Percentiles rank a stretch among this genome's conserved stretches.
phyloP scores from a whole-genome alignment of 2,888 invertebrate genomes.

The Eupeodes luniger region DNA sequence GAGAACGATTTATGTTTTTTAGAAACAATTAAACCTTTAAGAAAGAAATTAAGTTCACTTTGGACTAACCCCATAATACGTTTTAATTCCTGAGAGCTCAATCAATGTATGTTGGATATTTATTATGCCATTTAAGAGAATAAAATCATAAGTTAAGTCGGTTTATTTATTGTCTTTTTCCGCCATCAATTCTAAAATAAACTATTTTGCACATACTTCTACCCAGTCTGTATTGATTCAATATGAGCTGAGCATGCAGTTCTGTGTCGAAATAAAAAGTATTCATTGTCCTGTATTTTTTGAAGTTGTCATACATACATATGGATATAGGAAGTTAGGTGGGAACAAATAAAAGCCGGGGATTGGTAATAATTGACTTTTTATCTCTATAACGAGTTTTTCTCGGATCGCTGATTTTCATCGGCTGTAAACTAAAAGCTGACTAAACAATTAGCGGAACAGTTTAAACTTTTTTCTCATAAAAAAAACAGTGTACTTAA shows the following conservation, averaged over 20 bases:
- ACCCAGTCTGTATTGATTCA: background rate
- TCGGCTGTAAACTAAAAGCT: background rate
- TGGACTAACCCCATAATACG: no score
- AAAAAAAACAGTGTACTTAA: background rate
- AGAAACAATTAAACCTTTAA: no score
- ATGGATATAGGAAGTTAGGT: background rate
- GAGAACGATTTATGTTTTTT: no score
- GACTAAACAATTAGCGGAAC: background rate
- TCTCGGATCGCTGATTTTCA: constrained; percentile 1
- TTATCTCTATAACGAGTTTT: constrained; percentile 22
- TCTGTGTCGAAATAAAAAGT: background rate
- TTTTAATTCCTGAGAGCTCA: no score
- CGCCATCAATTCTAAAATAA: no score
- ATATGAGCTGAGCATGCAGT: background rate
- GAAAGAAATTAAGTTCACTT: no score
- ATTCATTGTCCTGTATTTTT: background rate
- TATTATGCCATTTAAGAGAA: no score
- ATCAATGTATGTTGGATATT: no score
- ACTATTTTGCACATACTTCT: background rate
- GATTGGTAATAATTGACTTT: constrained; percentile 11
- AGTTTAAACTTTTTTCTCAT: background rate
- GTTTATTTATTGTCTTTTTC: no score
- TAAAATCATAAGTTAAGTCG: no score
- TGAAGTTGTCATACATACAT: background rate
- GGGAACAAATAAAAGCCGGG: background rate